A percentile compares a stretch with the other conserved stretches of the same genome.
Conservation (phyloP, 2,113 vertebrate genomes). For the Thunnus maccoyii region DNA sequence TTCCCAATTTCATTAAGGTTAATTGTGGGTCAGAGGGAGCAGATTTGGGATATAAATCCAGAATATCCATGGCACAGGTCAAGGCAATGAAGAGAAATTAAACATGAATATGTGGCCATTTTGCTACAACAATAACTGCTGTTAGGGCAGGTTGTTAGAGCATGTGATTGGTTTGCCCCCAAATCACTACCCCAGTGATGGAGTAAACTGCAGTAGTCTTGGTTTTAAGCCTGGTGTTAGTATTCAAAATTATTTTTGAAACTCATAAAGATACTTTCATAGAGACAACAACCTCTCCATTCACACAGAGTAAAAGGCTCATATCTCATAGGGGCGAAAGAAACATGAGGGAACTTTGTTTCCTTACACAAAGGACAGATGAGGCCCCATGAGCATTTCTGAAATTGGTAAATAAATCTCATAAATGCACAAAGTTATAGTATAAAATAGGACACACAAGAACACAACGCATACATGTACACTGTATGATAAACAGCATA, state of each 20-base stretch:
- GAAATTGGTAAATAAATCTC: neutral
- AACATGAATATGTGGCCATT: conserved; percentile 70
- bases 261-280: neutral
- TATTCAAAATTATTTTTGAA: neutral
- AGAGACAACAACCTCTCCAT: neutral
- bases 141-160: conserved; percentile 30
- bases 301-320: neutral
- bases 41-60: conserved; percentile 80
- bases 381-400: no score
- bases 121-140: conserved; percentile 44
- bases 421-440: neutral
- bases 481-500: neutral
- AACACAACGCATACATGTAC: no score
- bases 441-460: no score
- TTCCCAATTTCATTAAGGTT: conserved; percentile 78
- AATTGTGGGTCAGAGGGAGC: conserved; percentile 77
- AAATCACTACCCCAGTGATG: conserved; percentile 26
- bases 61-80: conserved; percentile 64
- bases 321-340: neutral
- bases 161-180: conserved; percentile 31
- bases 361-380: neutral
- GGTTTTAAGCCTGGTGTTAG: neutral
- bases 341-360: neutral
- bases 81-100: conserved; percentile 74
- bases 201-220: conserved; percentile 2